Percentiles rank a stretch among this genome's conserved stretches.
Evolutionary conservation across 1,140 invertebrate species (phyloP).

Genomic region (Caenorhabditis remanei): DNA sequence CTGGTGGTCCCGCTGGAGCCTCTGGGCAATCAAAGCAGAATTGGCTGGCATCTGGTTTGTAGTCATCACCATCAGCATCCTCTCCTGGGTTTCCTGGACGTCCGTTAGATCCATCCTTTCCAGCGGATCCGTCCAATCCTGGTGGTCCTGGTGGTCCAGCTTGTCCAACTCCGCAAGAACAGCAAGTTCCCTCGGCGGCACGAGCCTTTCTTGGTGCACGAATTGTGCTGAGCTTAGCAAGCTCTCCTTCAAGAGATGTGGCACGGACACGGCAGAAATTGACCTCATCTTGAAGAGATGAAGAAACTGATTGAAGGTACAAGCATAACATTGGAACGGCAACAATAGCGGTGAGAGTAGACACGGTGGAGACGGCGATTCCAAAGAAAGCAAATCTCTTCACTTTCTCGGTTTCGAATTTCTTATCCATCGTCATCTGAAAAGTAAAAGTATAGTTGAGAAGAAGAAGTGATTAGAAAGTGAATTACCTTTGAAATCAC

Average conservation of each 20-base stretch:
- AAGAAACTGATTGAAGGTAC: conserved; percentile 71
- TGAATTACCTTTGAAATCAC: conserved; percentile 45
- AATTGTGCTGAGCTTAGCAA: conserved; percentile 64
- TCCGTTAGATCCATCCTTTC: conserved; percentile 45
- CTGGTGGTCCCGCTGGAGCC: conserved; percentile 65
- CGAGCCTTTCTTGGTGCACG: conserved; percentile 55
- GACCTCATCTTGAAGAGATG: conserved; percentile 69
- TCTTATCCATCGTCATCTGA: conserved; percentile 55
- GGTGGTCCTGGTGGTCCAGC: conserved; percentile 51
- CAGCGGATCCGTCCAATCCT: conserved; percentile 29
- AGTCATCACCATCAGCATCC: conserved; percentile 52
- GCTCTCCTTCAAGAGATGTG: conserved; percentile 67
- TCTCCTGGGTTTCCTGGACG: conserved; percentile 44
- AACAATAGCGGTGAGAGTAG: conserved; percentile 73
- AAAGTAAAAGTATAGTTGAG: conserved; percentile 9
- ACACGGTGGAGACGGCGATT: conserved; percentile 71
- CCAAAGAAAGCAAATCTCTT: conserved; percentile 72
- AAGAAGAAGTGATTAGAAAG: conserved; percentile 31
- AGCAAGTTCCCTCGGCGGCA: conserved; percentile 40
- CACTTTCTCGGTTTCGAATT: conserved; percentile 50
- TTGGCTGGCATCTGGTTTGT: conserved; percentile 51
- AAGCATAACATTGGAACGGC: conserved; percentile 73
- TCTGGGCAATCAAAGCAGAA: conserved; percentile 67
- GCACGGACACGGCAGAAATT: conserved; percentile 68
- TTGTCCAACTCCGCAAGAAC: conserved; percentile 50